phyloP scores from a whole-genome alignment of 1,140 invertebrate genomes.

The Drosophila saltans region DNA sequence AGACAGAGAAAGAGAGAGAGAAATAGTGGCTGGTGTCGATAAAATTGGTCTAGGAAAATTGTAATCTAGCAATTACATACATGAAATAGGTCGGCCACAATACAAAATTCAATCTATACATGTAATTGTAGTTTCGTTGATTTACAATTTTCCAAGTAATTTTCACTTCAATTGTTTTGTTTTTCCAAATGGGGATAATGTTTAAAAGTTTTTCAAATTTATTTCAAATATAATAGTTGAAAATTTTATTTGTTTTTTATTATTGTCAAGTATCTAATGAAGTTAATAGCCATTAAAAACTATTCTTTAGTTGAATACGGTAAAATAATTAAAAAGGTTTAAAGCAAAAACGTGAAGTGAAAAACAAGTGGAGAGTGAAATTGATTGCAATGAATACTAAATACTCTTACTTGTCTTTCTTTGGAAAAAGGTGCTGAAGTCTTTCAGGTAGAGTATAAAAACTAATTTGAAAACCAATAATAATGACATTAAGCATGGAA shows the following conservation, averaged over 20 bases:
- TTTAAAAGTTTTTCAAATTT: neutral
- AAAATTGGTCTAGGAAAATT: conserved; percentile 27
- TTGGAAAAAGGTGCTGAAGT: too few relatives aligned
- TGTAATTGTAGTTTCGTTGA: neutral
- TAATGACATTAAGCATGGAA: too few relatives aligned
- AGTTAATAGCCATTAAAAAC: neutral
- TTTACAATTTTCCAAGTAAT: conserved; percentile 5
- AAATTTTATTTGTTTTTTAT: neutral
- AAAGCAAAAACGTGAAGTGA: neutral
- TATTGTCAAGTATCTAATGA: neutral
- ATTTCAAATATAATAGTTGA: neutral
- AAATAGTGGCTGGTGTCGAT: neutral
- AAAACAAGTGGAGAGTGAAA: neutral
- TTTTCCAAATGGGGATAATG: neutral
- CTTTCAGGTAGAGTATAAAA: too few relatives aligned
- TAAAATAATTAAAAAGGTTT: neutral
- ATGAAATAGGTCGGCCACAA: conserved; percentile 15
- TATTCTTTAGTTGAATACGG: neutral
- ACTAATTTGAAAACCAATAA: too few relatives aligned
- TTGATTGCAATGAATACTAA: neutral
- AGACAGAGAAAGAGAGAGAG: neutral
- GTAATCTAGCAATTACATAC: conserved; percentile 16
- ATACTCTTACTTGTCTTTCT: neutral
- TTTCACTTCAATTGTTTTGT: conserved; percentile 2
- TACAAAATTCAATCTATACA: neutral